Evolutionary conservation across 1,140 invertebrate species (phyloP), one percentile per base, ranked within the genome.

Genomic region (Tyrophagus putrescentiae): DNA sequence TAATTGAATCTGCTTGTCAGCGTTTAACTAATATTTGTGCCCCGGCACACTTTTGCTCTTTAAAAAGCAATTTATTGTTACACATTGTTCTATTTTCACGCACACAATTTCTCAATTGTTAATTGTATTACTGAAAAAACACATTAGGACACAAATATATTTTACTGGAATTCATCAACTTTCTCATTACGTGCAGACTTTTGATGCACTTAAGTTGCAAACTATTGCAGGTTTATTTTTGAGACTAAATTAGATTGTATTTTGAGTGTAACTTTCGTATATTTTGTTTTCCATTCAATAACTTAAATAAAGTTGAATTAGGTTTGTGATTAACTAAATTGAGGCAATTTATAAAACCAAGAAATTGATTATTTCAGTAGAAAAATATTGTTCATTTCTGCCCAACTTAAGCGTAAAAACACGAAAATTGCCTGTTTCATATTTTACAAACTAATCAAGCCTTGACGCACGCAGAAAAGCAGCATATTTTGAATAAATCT

Each of bases 301-400:
- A 39, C n/a, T 39, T 13, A 39, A 39, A 13, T 39, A 39, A 13
- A 39, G 13, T 13, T 39, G n/a, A 39, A 13, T 13, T 39, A 39
- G n/a, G 36, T 39, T 39, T 39, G 13, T n/a, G n/a, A 13, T 13
- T 39, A 39, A 13, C 13, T 39, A 39, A 13, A 39, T n/a, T 39
- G 36, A 13, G n/a, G 13, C 13, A 39, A 39, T 13, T 39, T 39
- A 39, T 39, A 39, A 39, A 39, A 39, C 36, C n/a, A 39, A n/a
- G n/a, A 39, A 13, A 39, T 39, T 39, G n/a, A 39, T 13, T 39
- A 39, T 39, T 13, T 13, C n/a, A 39, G 5, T n/a, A n/a, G 25
- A 48, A 7, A 48, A 48, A 48, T 48, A 48, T 13, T 48, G 25
- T 48, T 48, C 5, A 48, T 48, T 48, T 48, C 6, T 27, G 7